Evolutionary conservation across 1,140 invertebrate species (phyloP).

Genomic region (Zeugodacus cucurbitae): DNA sequence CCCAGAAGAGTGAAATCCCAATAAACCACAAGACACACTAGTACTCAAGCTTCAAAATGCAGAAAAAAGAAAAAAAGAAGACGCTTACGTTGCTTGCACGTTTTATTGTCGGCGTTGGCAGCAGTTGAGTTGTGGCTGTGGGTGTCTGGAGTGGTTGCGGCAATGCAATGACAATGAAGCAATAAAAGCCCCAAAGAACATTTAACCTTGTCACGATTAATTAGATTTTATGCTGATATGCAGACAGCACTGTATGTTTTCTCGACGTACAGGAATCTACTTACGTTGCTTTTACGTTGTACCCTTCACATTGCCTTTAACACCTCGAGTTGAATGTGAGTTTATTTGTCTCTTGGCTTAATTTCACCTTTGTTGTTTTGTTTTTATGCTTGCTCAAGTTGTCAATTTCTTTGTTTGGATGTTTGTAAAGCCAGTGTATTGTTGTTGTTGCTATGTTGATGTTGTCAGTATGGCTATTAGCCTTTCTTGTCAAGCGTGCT

Average conservation of each 20-base stretch:
- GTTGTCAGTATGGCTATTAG: not conserved
- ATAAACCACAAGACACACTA: not conserved
- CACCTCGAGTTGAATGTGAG: no score
- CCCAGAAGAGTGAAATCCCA: no score
- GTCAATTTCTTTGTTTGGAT: not conserved
- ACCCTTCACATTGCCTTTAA: not conserved
- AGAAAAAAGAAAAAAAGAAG: not conserved
- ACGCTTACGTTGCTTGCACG: not conserved
- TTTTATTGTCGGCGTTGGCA: not conserved
- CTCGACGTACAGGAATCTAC: no score
- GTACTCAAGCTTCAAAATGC: not conserved
- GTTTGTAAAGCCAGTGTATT: not conserved
- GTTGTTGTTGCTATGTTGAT: not conserved
- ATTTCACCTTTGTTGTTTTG: not conserved
- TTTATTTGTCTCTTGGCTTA: not conserved
- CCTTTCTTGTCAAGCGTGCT: not conserved
- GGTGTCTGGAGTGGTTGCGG: not conserved
- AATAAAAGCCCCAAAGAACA: not conserved
- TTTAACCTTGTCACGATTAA: constrained; percentile 3
- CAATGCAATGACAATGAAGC: not conserved
- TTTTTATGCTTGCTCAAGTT: not conserved
- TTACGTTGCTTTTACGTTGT: no score
- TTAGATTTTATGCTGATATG: not conserved
- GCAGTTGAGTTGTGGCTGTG: not conserved
- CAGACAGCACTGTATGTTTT: not conserved